These are phyloP conservation scores for Syngnathus typhle DNA, from an alignment of 2,113 vertebrate genomes.

Conservation along the genomic window DNA sequence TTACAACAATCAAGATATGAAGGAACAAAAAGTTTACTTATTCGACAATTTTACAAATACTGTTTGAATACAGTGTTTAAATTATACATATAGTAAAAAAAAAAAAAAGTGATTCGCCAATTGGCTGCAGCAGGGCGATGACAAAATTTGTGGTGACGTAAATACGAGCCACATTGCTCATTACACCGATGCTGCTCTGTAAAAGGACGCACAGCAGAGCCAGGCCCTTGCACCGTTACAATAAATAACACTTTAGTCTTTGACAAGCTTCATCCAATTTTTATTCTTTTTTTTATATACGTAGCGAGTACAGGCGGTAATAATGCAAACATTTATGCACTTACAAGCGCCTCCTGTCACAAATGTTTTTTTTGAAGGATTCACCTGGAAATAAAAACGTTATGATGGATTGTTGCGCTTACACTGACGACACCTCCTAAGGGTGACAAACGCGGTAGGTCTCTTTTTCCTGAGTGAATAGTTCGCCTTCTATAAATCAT, in stretches of 20 bases:
- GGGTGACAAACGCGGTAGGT: not conserved
- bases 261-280: slow-evolving; percentile 1
- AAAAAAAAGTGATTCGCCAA: not conserved
- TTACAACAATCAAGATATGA: too few species aligned
- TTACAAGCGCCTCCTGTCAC: not conserved
- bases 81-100: too few species aligned
- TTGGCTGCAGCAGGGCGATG: not conserved
- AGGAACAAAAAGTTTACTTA: too few species aligned
- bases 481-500: not conserved
- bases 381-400: not conserved
- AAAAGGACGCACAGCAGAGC: not conserved
- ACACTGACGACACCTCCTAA: not conserved
- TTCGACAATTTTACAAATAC: too few species aligned
- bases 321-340: slow-evolving; percentile 5
- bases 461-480: not conserved
- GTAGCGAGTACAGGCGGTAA: not conserved
- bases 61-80: too few species aligned
- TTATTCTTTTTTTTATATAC: not conserved
- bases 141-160: not conserved
- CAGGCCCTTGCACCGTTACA: not conserved
- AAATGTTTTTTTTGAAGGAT: not conserved
- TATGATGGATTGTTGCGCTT: not conserved
- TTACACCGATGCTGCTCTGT: not conserved
- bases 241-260: slow-evolving; percentile 4
- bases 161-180: not conserved